These are phyloP conservation scores for Scotopteryx bipunctaria DNA, from an alignment of 2,888 invertebrate genomes.

Conservation along the genomic window DNA sequence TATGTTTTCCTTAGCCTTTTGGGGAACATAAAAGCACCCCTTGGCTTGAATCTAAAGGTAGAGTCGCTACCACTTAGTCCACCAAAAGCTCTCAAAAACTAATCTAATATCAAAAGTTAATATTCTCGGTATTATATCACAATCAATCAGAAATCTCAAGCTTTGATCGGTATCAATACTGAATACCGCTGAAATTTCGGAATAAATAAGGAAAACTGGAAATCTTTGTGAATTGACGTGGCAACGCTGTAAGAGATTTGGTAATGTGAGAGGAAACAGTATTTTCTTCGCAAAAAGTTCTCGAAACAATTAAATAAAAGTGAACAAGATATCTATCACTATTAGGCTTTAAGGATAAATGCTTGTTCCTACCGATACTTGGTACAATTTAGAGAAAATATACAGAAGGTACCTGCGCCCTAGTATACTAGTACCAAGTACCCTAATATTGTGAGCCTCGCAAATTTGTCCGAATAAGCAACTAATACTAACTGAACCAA, in stretches of 20 bases:
- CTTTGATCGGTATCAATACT: conserved; percentile 4
- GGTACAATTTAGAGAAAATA: no score
- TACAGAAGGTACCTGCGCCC: no score
- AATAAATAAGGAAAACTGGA: conserved; percentile 14
- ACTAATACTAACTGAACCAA: no score
- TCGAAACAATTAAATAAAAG: neutral
- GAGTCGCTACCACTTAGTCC: no score
- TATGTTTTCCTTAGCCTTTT: no score
- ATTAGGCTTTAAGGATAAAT: neutral
- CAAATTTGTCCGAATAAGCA: no score
- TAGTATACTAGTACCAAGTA: no score
- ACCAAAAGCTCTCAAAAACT: no score
- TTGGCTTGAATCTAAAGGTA: no score
- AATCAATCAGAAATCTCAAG: neutral
- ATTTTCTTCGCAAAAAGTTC: conserved; percentile 4
- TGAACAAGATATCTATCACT: conserved; percentile 3
- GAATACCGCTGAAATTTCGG: conserved; percentile 3
- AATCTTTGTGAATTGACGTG: conserved; percentile 26
- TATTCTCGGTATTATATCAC: neutral
- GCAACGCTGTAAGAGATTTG: conserved; percentile 26
- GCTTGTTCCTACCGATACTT: neutral
- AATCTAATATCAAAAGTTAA: no score
- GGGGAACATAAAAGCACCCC: no score
- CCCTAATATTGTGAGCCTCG: no score
- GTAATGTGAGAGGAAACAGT: conserved; percentile 26